phyloP scores from a whole-genome alignment of 2,113 vertebrate genomes.

The Periophthalmodon schlosseri region DNA sequence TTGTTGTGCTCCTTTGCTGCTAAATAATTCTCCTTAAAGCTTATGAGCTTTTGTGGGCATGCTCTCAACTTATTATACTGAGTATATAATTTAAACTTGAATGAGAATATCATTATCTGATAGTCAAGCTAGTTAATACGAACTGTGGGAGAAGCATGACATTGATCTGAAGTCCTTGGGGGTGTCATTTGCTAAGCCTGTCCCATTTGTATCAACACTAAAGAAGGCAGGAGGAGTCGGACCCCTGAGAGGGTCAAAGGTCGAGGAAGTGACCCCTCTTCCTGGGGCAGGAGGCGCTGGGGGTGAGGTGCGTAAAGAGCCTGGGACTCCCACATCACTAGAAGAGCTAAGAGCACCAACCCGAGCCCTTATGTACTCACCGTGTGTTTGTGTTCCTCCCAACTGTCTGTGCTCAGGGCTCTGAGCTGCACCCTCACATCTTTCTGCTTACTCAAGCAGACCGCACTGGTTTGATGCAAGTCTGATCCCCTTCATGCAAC shows the following conservation, averaged over 20 bases:
- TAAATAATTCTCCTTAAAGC: slow-evolving; percentile 35
- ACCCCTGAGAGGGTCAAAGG: slow-evolving; percentile 76
- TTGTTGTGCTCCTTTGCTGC: slow-evolving; percentile 56
- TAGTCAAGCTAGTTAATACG: neutral
- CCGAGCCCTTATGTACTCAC: slow-evolving; percentile 60
- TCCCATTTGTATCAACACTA: slow-evolving; percentile 74
- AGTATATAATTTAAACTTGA: slow-evolving; percentile 34
- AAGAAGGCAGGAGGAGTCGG: slow-evolving; percentile 69
- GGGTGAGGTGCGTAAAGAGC: slow-evolving; percentile 79
- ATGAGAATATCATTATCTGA: neutral
- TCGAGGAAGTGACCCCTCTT: slow-evolving; percentile 76
- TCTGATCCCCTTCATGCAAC: slow-evolving; percentile 38
- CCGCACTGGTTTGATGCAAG: slow-evolving; percentile 34
- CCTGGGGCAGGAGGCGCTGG: slow-evolving; percentile 74
- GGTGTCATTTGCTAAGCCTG: slow-evolving; percentile 64
- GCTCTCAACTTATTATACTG: slow-evolving; percentile 19
- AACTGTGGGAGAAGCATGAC: slow-evolving; percentile 27
- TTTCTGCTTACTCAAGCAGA: slow-evolving; percentile 49
- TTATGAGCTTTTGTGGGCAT: slow-evolving; percentile 31
- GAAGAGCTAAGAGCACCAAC: slow-evolving; percentile 67
- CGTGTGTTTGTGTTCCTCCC: slow-evolving; percentile 59
- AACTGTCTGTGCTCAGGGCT: slow-evolving; percentile 55
- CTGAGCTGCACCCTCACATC: slow-evolving; percentile 49
- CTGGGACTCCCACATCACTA: slow-evolving; percentile 57
- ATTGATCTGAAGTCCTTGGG: slow-evolving; percentile 44